Evolutionary conservation across 2,797 vertebrate genomes (phyloP).

Genomic region (Diplodus puntazzo): DNA sequence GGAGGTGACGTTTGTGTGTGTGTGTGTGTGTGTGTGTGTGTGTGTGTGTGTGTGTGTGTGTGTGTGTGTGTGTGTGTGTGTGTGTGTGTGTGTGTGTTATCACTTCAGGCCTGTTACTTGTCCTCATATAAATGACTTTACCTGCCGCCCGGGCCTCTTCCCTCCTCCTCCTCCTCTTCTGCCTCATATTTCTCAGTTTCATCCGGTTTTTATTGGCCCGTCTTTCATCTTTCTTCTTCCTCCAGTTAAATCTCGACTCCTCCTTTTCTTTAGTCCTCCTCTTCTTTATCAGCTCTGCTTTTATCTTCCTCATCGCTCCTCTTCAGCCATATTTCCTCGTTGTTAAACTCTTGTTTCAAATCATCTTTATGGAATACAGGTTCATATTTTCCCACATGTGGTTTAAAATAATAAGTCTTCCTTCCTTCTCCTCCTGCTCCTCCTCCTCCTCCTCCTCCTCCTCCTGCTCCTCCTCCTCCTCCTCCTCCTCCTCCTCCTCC

Average conservation of each 20-base stretch:
- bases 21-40: too few relatives aligned
- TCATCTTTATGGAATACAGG: background rate
- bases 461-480: too few relatives aligned
- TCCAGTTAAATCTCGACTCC: background rate
- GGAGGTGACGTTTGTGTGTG: slow-evolving; percentile 43
- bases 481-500: too few relatives aligned
- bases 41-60: too few relatives aligned
- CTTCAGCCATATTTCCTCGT: background rate
- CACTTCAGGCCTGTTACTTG: slow-evolving; percentile 14
- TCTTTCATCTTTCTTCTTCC: background rate
- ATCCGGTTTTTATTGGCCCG: background rate
- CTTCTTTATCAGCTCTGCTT: too few relatives aligned
- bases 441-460: too few relatives aligned
- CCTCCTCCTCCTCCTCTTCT: slow-evolving; percentile 11
- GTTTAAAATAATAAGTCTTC: background rate
- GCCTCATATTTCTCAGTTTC: background rate
- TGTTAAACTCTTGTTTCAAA: background rate
- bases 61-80: slow-evolving; percentile 25
- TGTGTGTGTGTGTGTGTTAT: slow-evolving; percentile 27
- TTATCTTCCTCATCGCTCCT: background rate
- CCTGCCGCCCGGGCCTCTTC: slow-evolving; percentile 13
- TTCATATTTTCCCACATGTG: background rate
- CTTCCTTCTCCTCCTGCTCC: too few relatives aligned
- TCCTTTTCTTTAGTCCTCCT: background rate
- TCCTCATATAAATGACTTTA: slow-evolving; percentile 47